Conservation (phyloP, 2,113 vertebrate species). For the Spermophilus dauricus region DNA sequence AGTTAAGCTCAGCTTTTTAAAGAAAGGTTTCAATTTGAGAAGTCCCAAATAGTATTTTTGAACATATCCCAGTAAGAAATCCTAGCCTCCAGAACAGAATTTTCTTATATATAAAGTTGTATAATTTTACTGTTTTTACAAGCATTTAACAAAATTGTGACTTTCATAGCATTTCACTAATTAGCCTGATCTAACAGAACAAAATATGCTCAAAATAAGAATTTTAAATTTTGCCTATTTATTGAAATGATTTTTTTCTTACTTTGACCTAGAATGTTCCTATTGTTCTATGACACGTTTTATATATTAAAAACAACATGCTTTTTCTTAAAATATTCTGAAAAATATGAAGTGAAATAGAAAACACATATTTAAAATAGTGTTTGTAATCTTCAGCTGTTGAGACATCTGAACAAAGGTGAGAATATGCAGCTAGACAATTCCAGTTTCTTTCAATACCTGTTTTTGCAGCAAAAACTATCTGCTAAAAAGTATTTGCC, state of each 20-base stretch:
- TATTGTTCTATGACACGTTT: neutral
- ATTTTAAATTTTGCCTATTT: neutral
- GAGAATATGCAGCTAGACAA: neutral
- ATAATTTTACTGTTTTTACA: neutral
- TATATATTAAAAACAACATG: neutral
- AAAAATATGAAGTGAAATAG: slow-evolving; percentile 25
- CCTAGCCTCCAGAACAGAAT: neutral
- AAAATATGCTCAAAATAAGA: neutral
- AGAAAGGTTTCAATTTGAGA: neutral
- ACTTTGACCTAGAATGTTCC: neutral
- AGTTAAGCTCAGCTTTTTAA: neutral
- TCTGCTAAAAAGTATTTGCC: neutral
- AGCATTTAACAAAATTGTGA: neutral
- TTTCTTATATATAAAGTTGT: neutral
- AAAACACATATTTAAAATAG: neutral
- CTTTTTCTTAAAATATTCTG: slow-evolving; percentile 3
- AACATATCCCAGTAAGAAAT: neutral
- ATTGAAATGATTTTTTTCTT: neutral
- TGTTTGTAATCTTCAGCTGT: neutral
- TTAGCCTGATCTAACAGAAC: neutral
- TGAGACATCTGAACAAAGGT: slow-evolving; percentile 10
- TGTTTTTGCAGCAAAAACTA: neutral
- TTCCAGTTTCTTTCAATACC: neutral
- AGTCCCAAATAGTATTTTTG: neutral
- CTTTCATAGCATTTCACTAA: neutral